Evolutionary conservation across 2,888 invertebrate species (phyloP).

Genomic region (Scaptomyza tumidula): DNA sequence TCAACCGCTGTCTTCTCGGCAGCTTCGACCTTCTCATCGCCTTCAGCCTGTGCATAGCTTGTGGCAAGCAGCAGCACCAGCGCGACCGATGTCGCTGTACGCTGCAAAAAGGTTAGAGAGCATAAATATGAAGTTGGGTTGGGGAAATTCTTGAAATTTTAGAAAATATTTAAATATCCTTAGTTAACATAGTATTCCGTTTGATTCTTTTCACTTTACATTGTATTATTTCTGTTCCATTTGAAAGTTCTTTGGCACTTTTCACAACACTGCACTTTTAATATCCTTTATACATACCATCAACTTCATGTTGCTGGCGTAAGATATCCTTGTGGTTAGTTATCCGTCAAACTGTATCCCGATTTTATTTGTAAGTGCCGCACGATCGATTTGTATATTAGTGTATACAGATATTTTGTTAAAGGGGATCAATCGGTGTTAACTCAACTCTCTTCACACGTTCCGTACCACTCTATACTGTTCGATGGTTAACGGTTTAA

Average conservation of each 20-base stretch:
- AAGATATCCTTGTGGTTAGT: conserved; percentile 49
- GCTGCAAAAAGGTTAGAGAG: conserved; percentile 59
- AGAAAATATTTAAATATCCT: neutral
- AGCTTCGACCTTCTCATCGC: conserved; percentile 86
- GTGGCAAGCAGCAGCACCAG: conserved; percentile 87
- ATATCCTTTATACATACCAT: conserved; percentile 79
- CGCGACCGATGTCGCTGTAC: conserved; percentile 85
- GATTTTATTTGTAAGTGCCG: conserved; percentile 33
- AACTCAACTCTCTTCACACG: conserved; percentile 51
- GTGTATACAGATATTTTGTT: neutral
- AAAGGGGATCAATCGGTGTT: conserved; percentile 45
- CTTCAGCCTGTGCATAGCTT: conserved; percentile 82
- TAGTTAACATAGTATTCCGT: neutral
- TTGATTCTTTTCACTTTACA: neutral
- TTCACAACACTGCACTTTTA: conserved; percentile 38
- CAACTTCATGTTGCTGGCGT: conserved; percentile 81
- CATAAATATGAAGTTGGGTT: neutral
- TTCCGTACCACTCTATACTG: conserved; percentile 68
- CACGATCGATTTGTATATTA: conserved; percentile 28
- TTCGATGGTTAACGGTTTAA: conserved; percentile 84
- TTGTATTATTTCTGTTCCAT: neutral
- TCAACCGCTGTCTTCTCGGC: conserved; percentile 85
- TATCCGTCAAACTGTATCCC: conserved; percentile 55
- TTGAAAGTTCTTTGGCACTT: conserved; percentile 18
- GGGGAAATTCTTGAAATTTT: neutral